Evolutionary conservation across 2,888 invertebrate genomes (phyloP).

Genomic region (Phymatocera aterrima): DNA sequence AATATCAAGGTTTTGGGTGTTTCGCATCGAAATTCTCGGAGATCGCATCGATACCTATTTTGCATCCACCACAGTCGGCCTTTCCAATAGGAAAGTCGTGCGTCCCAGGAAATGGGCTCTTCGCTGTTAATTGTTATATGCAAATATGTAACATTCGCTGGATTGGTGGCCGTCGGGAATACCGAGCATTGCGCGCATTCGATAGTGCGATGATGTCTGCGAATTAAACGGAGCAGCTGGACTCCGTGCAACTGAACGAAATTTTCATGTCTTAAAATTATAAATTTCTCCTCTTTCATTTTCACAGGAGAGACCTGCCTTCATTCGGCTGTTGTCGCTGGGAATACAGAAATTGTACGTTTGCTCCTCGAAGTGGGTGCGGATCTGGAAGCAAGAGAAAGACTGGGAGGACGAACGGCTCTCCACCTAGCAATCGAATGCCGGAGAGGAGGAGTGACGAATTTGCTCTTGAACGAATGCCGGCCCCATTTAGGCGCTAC

Average conservation of each 20-base stretch:
- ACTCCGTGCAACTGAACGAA: too few species aligned
- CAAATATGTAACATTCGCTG: too few species aligned
- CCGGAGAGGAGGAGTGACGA: neutral
- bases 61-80: neutral
- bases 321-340: constrained; percentile 35
- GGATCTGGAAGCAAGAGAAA: constrained; percentile 26
- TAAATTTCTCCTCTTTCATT: neutral
- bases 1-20: neutral
- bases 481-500: constrained; percentile 10
- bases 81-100: neutral
- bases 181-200: too few species aligned
- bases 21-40: neutral
- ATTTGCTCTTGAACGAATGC: constrained; percentile 13
- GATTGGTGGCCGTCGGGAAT: too few species aligned
- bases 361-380: constrained; percentile 1
- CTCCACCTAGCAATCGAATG: constrained; percentile 37
- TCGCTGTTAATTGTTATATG: too few species aligned
- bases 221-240: too few species aligned
- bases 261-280: too few species aligned
- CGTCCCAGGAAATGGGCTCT: too few species aligned
- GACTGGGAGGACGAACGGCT: constrained; percentile 36
- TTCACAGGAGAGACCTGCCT: constrained; percentile 36
- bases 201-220: too few species aligned
- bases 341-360: constrained; percentile 20
- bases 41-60: neutral